Evolutionary conservation across 2,113 vertebrate species (phyloP), one percentile per base, ranked within the genome.

Genomic region (Callionymus lyra): DNA sequence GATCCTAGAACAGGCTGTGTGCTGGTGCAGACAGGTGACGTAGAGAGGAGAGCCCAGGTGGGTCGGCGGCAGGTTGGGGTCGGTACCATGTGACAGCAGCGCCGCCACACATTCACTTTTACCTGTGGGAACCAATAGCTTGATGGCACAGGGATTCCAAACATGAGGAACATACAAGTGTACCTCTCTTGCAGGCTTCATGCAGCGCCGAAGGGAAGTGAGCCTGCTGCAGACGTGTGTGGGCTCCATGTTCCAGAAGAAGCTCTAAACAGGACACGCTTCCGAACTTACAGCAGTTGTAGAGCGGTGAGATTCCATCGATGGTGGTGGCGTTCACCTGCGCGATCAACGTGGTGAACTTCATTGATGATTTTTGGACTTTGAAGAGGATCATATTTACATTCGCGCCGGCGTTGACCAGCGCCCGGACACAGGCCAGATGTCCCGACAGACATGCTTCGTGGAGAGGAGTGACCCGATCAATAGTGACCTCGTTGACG

Each of bases 401-500:
- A 40, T 94, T 91, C 39, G 91, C 94, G 71, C 93, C 93, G 15
- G 91, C 92, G 56, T 88, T 87, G 32, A 98, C 85, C 16, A 98
- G 85, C 6, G 87, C 89, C 58, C 89, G 84, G 39, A 93, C 91
- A 69, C 93, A 98, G 5, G 89, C 89, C 2, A 91, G 88, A 0
- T 96, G 93, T 66, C 91, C 91, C 34, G 91, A 93, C 35, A 98
- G 83, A 58, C 94, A 98, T 57, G 94, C 94, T 74, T 98, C 93
- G 2, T 98, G 94, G 33, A 98, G 70, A 3, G 94, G 94, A 14
- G 91, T 94, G 53, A 98, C 84, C 32, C 96, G 90, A 68, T 98
- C 90, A 27, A 97, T 93, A 13, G 94, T 98, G 37, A 93, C 70
- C 1, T 87, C 88, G 72, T 94, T 90, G 17, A 89, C 85, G 44